Evolutionary conservation across 2,888 invertebrate genomes (phyloP).

Genomic region (Cabera pusaria): DNA sequence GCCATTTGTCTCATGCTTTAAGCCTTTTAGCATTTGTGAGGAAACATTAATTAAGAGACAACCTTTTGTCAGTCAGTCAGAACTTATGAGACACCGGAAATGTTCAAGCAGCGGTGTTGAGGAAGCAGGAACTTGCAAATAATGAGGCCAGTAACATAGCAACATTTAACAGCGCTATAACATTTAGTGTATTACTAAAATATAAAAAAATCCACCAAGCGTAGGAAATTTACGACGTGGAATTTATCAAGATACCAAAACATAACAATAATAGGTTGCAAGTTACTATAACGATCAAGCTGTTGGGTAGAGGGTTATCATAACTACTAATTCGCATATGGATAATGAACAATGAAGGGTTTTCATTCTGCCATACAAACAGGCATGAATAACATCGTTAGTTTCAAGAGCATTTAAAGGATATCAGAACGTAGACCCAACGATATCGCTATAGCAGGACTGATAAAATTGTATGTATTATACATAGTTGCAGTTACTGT

Average conservation of each 20-base stretch:
- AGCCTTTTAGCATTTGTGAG: constrained; percentile 24
- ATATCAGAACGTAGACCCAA: constrained; percentile 20
- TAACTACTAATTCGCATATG: too few relatives aligned
- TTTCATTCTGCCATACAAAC: not conserved
- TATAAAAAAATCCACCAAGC: too few relatives aligned
- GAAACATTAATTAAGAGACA: constrained; percentile 28
- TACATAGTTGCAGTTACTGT: too few relatives aligned
- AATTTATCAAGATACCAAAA: too few relatives aligned
- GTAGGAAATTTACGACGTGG: too few relatives aligned
- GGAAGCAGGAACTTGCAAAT: constrained; percentile 32
- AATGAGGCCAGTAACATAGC: constrained; percentile 9
- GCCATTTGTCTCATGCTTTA: constrained; percentile 17
- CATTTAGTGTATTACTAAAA: too few relatives aligned
- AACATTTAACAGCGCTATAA: too few relatives aligned
- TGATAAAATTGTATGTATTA: constrained; percentile 17
- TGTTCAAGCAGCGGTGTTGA: constrained; percentile 10
- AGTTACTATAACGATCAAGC: too few relatives aligned
- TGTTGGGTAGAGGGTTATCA: too few relatives aligned
- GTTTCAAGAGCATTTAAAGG: constrained; percentile 16
- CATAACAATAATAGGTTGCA: too few relatives aligned
- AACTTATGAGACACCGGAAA: constrained; percentile 27
- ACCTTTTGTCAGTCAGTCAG: constrained; percentile 28
- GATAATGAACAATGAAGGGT: too few relatives aligned
- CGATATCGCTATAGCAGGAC: constrained; percentile 12
- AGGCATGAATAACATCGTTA: not conserved